phyloP scores from a whole-genome alignment of 23 tunicate species.

The Phallusia fumigata region DNA sequence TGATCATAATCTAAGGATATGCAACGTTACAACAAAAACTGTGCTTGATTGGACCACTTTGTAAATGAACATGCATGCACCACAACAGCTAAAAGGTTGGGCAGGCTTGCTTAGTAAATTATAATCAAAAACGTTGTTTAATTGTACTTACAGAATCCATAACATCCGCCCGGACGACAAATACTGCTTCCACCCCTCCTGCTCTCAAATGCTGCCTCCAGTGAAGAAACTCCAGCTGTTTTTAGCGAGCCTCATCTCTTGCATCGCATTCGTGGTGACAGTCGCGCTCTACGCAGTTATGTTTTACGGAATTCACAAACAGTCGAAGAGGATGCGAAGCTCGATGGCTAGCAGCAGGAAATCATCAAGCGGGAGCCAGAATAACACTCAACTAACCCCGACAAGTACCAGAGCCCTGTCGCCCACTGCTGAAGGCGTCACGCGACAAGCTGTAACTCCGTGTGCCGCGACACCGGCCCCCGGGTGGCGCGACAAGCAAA shows the following conservation, averaged over 20 bases:
- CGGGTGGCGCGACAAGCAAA: not conserved
- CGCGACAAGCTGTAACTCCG: not conserved
- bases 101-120: no score
- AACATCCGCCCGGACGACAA: slow-evolving; percentile 54
- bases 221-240: slow-evolving; percentile 48
- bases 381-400: not conserved
- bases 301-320: slow-evolving; percentile 42
- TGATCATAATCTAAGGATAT: no score
- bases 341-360: not conserved
- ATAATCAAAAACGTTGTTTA: no score
- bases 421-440: not conserved
- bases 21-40: no score
- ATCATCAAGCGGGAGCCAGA: not conserved
- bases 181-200: slow-evolving; percentile 51
- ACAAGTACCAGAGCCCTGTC: not conserved
- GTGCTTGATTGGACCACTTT: no score
- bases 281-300: slow-evolving; percentile 33
- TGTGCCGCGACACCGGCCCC: not conserved
- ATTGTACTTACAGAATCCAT: slow-evolving; percentile 45
- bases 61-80: no score
- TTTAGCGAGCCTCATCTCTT: slow-evolving; percentile 21
- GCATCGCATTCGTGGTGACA: slow-evolving; percentile 19
- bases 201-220: slow-evolving; percentile 75
- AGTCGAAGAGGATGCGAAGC: slow-evolving; percentile 23
- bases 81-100: no score